Evolutionary conservation across 2,113 vertebrate genomes (phyloP).

Genomic region (Varanus salvator): DNA sequence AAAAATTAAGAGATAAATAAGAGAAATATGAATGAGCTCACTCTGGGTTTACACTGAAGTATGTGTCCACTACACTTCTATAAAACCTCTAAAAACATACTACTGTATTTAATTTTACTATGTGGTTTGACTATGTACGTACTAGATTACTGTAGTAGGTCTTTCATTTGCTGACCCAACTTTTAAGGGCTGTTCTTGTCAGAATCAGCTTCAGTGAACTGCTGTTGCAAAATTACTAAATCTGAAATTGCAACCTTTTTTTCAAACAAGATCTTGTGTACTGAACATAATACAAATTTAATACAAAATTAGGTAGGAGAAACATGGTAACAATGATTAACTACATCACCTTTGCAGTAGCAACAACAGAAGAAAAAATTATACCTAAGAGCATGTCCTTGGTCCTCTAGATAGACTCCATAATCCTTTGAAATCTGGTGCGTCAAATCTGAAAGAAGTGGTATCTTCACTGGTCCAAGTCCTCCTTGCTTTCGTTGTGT

Average conservation of each 20-base stretch:
- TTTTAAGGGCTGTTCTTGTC: neutral
- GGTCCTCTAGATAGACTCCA: conserved; percentile 94
- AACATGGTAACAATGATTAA: neutral
- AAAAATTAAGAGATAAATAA: neutral
- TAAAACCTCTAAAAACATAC: neutral
- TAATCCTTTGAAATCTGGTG: conserved; percentile 98
- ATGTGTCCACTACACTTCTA: neutral
- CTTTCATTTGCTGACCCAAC: neutral
- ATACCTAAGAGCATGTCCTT: conserved; percentile 94
- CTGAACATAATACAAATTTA: neutral
- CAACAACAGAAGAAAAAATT: neutral
- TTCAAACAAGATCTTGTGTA: neutral
- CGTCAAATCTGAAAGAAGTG: conserved; percentile 93
- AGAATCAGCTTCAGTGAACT: neutral
- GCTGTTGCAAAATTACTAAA: neutral
- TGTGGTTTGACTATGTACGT: neutral
- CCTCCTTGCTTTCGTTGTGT: conserved; percentile 94
- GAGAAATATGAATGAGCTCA: neutral
- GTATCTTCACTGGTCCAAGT: conserved; percentile 92
- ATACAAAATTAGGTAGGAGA: neutral
- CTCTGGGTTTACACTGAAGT: neutral
- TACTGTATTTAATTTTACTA: neutral
- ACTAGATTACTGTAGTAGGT: neutral
- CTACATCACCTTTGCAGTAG: neutral
- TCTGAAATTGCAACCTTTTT: neutral